Evolutionary conservation across 2,888 invertebrate genomes (phyloP), one percentile per base, ranked within the genome.

Genomic region (Heteromyza rotundicornis): DNA sequence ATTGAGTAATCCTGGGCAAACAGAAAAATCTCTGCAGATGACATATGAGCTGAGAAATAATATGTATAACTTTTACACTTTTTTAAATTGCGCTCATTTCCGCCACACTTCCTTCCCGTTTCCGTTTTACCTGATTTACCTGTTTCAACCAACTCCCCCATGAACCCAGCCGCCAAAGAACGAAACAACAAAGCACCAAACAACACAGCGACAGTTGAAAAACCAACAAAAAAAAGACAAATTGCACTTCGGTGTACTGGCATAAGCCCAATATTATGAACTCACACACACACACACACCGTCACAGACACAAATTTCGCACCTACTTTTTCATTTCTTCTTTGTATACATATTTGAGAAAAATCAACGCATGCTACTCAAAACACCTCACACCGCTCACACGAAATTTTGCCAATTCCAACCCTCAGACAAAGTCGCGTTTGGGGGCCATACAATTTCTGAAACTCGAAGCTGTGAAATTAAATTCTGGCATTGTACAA

Each of bases 401-500:
- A 7, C n/a, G 5, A 40, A 10, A 40, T 3, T 14, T n/a, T 40
- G 14, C 40, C 5, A 3, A 40, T 3, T 10, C n/a, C 40, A 7
- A 40, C 40, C 40, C 40, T 27, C 27, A 27, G 27, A 5, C 7
- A 10, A 27, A 27, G 27, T 7, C 40, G 14, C 40, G 40, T n/a
- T 10, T 5, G 7, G 10, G 27, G 27, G 10, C 40, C 14, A 40
- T n/a, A 40, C 40, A 40, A n/a, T 40, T n/a, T 40, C 3, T 40
- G 10, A 40, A 10, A n/a, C 16, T n/a, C 14, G 40, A 40, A 40
- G 40, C 40, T n/a, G 40, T 40, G 16, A 40, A 40, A 40, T 40
- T 40, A 40, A 40, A 40, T 40, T 40, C 40, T 47, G 47, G 19
- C 20, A 20, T 47, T 65, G 64, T 64, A 69, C 66, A 69, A 69